Evolutionary conservation across 2,797 vertebrate species (phyloP).

Genomic region (Morelia viridis): DNA sequence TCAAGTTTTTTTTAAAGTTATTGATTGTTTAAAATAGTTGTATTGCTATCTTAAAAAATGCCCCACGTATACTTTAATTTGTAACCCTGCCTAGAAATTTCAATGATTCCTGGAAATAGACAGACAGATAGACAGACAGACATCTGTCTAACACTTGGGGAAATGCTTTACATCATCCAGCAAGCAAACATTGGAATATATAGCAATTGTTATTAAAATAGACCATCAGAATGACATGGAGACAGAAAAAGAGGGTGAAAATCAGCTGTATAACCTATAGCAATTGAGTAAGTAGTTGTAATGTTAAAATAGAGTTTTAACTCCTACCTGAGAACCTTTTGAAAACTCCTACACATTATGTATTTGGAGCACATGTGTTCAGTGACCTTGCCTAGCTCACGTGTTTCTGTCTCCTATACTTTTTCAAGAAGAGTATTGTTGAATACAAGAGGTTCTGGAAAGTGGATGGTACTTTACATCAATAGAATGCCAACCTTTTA

Average conservation of each 20-base stretch:
- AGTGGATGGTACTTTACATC: constrained; percentile 24
- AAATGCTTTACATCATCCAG: neutral
- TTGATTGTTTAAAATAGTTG: neutral
- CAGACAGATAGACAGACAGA: neutral
- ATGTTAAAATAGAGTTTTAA: neutral
- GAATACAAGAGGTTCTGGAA: neutral
- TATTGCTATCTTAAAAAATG: neutral
- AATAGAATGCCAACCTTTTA: constrained; percentile 27
- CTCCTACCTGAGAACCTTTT: neutral
- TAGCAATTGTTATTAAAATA: neutral
- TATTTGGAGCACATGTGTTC: neutral
- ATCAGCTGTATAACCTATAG: neutral
- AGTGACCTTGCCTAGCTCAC: neutral
- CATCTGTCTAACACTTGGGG: neutral
- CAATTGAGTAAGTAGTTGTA: neutral
- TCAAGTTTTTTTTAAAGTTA: neutral
- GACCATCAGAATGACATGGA: neutral
- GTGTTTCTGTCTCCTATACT: neutral
- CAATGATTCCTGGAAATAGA: neutral
- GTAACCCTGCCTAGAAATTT: neutral
- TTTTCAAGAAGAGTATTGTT: neutral
- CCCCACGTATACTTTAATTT: neutral
- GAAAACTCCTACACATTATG: neutral
- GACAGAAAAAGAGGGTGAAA: neutral
- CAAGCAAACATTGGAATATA: neutral